A percentile compares a stretch with the other conserved stretches of the same genome.
These are phyloP conservation scores for Drosophila anomalata DNA, from an alignment of 2,888 invertebrate genomes.

Conservation along the genomic window DNA sequence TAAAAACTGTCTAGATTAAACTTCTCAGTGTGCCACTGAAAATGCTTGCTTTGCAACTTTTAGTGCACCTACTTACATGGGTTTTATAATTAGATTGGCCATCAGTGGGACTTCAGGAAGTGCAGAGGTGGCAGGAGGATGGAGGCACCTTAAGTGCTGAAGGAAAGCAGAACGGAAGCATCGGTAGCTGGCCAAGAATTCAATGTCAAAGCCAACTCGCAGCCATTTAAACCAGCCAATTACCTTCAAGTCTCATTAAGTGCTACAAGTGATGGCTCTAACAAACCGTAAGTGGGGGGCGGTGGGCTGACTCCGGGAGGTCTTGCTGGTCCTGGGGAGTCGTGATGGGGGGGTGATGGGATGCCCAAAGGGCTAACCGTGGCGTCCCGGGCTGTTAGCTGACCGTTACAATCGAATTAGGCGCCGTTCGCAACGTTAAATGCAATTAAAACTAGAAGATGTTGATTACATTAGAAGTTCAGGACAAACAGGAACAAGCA, in stretches of 20 bases:
- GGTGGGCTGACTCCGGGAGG: not conserved
- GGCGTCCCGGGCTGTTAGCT: constrained; percentile 56
- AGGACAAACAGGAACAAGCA: constrained; percentile 48
- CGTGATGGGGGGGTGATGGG: not conserved
- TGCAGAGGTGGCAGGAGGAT: not conserved
- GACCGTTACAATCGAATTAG: constrained; percentile 75
- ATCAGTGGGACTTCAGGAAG: constrained; percentile 33
- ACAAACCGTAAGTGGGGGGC: not conserved
- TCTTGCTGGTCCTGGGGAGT: not conserved
- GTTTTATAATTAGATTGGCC: constrained; percentile 71
- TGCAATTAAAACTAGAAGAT: constrained; percentile 79
- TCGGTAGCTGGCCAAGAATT: constrained; percentile 42
- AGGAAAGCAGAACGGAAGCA: constrained; percentile 27
- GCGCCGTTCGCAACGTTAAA: constrained; percentile 67
- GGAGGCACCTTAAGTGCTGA: not conserved
- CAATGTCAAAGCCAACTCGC: constrained; percentile 65
- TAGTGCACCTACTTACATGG: constrained; percentile 60
- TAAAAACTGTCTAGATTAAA: not conserved
- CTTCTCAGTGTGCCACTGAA: not conserved
- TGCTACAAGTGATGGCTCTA: constrained; percentile 53
- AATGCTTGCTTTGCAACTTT: not conserved
- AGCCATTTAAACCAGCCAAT: constrained; percentile 72
- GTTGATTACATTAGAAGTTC: constrained; percentile 77
- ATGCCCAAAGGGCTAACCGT: constrained; percentile 21
- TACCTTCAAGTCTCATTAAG: constrained; percentile 76